Base-by-base conservation (phyloP, 2,113 vertebrate genomes). In the Struthidea cinerea region DNA sequence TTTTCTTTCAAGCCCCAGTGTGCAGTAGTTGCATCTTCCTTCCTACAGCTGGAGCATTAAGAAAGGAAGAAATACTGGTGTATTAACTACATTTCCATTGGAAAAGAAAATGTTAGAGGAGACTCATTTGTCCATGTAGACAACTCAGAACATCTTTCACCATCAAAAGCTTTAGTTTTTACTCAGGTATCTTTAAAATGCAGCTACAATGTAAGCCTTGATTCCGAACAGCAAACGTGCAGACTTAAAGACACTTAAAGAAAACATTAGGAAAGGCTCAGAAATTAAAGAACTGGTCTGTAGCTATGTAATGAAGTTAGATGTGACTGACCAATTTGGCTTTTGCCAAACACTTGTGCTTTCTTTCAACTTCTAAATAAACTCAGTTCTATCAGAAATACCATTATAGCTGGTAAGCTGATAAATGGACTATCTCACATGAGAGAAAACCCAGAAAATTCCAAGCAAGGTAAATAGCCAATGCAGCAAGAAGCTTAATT, bases 151-250 rank as follows among this genome's bases (percentile, higher is more conserved):
- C 0, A 13, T 14, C 47, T 63, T 60, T 26, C 37, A 39, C 32
- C 13, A 26, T 22, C n/a, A 59, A 14, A 59, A 74, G 10, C 18
- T 39, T 92, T 28, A 69, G 12, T 17, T 64, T 79, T 77, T 13
- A 64, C 5, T 76, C 52, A 28, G 1, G 0, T 19, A 42, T 16
- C 16, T 71, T 87, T 35, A 71, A 52, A 85, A 76, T 30, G 33
- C 52, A 59, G 42, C 13, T 53, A 67, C 26, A 46, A 46, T 5
- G 4, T 27, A 82, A 78, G 16, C 18, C 42, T 74, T 47, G 21
- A 68, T 49, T 71, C 33, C 13, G 52, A 76, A 71, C 2, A 53
- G 16, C 3, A 6, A 81, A 53, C 0, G 0, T 2, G 2, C 19
- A 52, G 37, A 85, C 12, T 56, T 76, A 11, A 35, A 91, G 59